Base-by-base conservation (phyloP, 2,888 invertebrate genomes). In the Homarus gammarus region DNA sequence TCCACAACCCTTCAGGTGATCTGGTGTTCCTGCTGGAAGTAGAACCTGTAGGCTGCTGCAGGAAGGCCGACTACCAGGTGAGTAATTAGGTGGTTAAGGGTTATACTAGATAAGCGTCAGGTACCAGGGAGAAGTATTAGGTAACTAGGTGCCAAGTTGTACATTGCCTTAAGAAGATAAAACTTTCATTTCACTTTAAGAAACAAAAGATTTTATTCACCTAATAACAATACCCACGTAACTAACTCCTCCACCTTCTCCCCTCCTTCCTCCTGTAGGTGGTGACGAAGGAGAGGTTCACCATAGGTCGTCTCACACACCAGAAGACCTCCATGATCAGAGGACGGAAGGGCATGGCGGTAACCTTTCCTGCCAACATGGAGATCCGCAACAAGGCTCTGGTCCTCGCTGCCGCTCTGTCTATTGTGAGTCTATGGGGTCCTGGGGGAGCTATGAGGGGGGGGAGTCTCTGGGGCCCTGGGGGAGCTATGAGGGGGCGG, bases 1-100 rank as follows among this genome's bases (percentile, higher is more conserved):
- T 68, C 18, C 77, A 83, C 38, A 84, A 83, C 56, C 88, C 88
- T 22, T 88, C 88, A 0, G 88, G 88, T 3, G 88, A 88, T 27
- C 64, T 77, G 22, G 51, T 88, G 40, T 88, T 83, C 51, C 40
- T 77, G 15, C 38, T 88, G 10, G 77, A 88, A 51, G 44, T 38
- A 36, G 77, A 88, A 27, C 2, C 27, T 12, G 40, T 10, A 5
- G 61, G 51, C 27, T 88, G 83, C 36, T 83, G 70, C 44, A 18
- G 68, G 44, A 83, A 83, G 51, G 75, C 40, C 1, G 77, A 73
- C 6, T 82, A 68, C 18, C 38, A 82, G 38, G 82, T 82, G 44
- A 27, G 64, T 27, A 38, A 3, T 22, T 1, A 38, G 49, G 22
- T 0, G n/a, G 22, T 8, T 6, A 68, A 10, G 0, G 3, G 10